Conservation (phyloP, 1,140 invertebrate genomes). For the Sitophilus oryzae region DNA sequence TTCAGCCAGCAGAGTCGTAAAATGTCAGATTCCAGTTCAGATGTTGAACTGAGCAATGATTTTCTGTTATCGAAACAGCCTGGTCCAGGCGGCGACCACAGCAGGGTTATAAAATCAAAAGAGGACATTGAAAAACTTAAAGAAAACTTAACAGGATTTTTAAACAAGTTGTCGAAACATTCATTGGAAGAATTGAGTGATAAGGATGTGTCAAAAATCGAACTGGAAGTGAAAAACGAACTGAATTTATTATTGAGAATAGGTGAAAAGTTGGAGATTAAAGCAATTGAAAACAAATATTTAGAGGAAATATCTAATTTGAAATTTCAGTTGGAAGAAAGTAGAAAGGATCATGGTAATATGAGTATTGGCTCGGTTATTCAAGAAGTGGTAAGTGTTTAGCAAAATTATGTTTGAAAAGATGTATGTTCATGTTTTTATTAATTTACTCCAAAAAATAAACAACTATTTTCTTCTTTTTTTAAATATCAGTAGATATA, state of each 20-base stretch:
- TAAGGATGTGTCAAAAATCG: slow-evolving; percentile 27
- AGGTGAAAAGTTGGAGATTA: slow-evolving; percentile 38
- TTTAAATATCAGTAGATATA: no score
- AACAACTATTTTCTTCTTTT: no score
- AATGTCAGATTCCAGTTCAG: slow-evolving; percentile 47
- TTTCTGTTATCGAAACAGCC: slow-evolving; percentile 18
- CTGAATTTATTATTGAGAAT: slow-evolving; percentile 31
- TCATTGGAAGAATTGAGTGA: slow-evolving; percentile 27
- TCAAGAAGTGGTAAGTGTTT: slow-evolving; percentile 54
- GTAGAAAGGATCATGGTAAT: slow-evolving; percentile 39
- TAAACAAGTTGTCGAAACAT: slow-evolving; percentile 20
- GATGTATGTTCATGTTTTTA: no score
- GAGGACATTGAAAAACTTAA: slow-evolving; percentile 27
- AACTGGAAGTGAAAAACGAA: slow-evolving; percentile 29
- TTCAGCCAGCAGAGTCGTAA: slow-evolving; percentile 63
- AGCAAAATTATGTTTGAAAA: no score
- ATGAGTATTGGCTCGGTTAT: slow-evolving; percentile 44
- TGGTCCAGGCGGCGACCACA: slow-evolving; percentile 30
- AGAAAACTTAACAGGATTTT: slow-evolving; percentile 23
- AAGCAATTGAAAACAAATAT: slow-evolving; percentile 46
- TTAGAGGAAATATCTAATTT: slow-evolving; percentile 46
- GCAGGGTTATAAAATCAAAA: slow-evolving; percentile 23
- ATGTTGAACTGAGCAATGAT: slow-evolving; percentile 31
- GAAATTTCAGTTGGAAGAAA: slow-evolving; percentile 47
- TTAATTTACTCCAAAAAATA: no score